Conservation (phyloP, 2,888 invertebrate genomes). For the Glyphotaelius pellucidus region DNA sequence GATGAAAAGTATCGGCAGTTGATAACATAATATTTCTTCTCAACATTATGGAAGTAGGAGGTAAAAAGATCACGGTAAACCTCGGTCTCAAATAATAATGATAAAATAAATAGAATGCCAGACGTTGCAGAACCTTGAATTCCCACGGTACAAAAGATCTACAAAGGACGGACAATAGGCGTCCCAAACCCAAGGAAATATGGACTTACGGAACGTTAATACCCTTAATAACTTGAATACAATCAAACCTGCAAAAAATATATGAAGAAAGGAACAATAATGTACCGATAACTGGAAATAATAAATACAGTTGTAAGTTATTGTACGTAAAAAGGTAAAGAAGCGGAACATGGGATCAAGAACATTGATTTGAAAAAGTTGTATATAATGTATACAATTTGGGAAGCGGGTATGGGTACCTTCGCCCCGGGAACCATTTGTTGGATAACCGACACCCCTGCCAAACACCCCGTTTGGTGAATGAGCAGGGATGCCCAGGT, state of each 20-base stretch:
- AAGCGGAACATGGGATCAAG: neutral
- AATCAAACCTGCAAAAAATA: slow-evolving; percentile 26
- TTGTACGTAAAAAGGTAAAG: neutral
- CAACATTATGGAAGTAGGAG: neutral
- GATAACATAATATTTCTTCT: neutral
- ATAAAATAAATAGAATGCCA: neutral
- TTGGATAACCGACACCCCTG: too few relatives aligned
- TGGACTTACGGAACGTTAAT: neutral
- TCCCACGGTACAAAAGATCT: slow-evolving; percentile 50
- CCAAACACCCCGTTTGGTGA: too few relatives aligned
- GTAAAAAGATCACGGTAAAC: neutral
- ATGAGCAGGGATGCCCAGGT: too few relatives aligned
- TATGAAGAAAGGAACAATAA: slow-evolving; percentile 1
- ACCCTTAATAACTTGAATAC: slow-evolving; percentile 40
- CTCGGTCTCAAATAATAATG: neutral
- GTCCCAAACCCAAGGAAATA: slow-evolving; percentile 10
- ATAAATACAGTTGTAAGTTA: neutral
- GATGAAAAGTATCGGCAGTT: neutral
- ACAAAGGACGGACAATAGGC: slow-evolving; percentile 30
- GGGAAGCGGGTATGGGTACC: too few relatives aligned
- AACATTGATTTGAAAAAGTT: neutral
- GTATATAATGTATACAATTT: neutral
- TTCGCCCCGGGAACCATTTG: too few relatives aligned
- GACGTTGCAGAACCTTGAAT: neutral
- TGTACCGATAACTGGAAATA: neutral